Evolutionary conservation across 1,140 invertebrate species (phyloP), one percentile per base, ranked within the genome.

Genomic region (Meloidogyne hapla): DNA sequence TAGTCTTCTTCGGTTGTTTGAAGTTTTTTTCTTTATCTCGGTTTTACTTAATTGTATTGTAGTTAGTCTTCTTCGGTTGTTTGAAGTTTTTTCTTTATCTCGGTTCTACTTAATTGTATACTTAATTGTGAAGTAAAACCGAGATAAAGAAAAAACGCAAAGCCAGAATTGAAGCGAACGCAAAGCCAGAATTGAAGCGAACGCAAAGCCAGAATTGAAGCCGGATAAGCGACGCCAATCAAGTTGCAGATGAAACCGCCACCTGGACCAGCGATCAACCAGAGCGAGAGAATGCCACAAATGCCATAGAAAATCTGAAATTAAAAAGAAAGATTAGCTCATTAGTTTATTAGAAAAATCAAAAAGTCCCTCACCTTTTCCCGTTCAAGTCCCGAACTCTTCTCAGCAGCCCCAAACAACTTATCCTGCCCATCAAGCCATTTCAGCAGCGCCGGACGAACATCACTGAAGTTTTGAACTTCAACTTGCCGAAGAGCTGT

Each of bases 191-290:
- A n/a, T n/a, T n/a, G n/a, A n/a, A n/a, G n/a, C 33, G 38, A 33
- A 6, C 21, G 33, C 26, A 70, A 26, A 38, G 69, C 74, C 65
- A 61, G 26, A n/a, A 76, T 40, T 40, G 90, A 98, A 81, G 92
- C 95, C 25, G 96, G 95, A 88, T 98, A 98, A 0, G 93, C 86
- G 86, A 98, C 25, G 23, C 21, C 66, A 85, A 99, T 93, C 66
- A 92, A 89, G 88, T 98, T 98, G 89, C 95, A 97, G 73, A 99
- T 89, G 77, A 99, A 90, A 88, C 96, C 92, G 77, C 94, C 94
- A 71, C 93, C 94, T 90, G 92, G 93, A 64, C 96, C 96, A 88
- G 98, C 92, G 76, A 96, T 91, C 88, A 99, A 90, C 89, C 95
- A 98, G 62, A 98, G 85, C 21, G 80, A 40, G 65, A 85, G 28